Percentiles rank a stretch among this genome's conserved stretches.
phyloP scores from a whole-genome alignment of 2,888 invertebrate species.

The Cinara cedri region DNA sequence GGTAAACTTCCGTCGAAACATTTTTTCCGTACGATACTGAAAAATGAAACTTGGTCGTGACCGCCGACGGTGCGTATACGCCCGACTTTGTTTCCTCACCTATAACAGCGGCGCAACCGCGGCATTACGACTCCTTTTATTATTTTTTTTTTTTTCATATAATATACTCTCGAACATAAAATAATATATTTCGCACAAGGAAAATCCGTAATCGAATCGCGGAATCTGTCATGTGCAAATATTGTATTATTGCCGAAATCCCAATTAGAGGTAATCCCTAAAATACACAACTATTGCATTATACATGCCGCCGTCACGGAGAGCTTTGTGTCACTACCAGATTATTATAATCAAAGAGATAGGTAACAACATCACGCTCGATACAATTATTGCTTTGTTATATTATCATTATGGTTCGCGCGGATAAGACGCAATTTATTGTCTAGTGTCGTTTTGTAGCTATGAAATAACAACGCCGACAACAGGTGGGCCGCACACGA shows the following conservation, averaged over 20 bases:
- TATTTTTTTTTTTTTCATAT: background rate
- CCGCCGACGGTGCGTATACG: too few species aligned
- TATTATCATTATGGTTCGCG: background rate
- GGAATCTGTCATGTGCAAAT: slow-evolving; percentile 15
- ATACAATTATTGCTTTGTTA: slow-evolving; percentile 3
- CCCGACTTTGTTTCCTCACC: too few species aligned
- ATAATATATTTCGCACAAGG: background rate
- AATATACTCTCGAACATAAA: too few species aligned
- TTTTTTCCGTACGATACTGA: too few species aligned
- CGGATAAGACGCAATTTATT: background rate
- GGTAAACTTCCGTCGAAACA: too few species aligned
- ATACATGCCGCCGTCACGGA: background rate
- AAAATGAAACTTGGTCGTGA: too few species aligned
- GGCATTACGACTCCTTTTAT: too few species aligned
- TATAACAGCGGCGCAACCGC: too few species aligned
- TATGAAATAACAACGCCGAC: too few species aligned
- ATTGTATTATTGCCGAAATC: slow-evolving; percentile 23
- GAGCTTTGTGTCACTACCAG: slow-evolving; percentile 16
- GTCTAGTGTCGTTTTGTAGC: background rate
- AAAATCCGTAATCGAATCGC: slow-evolving; percentile 20
- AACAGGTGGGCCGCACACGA: slow-evolving; percentile 3
- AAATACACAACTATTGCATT: slow-evolving; percentile 51
- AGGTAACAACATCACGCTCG: background rate
- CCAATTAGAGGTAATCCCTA: slow-evolving; percentile 28
- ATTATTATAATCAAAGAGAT: slow-evolving; percentile 3